Conservation (phyloP, 1,140 invertebrate genomes). For the Bombyx mori region DNA sequence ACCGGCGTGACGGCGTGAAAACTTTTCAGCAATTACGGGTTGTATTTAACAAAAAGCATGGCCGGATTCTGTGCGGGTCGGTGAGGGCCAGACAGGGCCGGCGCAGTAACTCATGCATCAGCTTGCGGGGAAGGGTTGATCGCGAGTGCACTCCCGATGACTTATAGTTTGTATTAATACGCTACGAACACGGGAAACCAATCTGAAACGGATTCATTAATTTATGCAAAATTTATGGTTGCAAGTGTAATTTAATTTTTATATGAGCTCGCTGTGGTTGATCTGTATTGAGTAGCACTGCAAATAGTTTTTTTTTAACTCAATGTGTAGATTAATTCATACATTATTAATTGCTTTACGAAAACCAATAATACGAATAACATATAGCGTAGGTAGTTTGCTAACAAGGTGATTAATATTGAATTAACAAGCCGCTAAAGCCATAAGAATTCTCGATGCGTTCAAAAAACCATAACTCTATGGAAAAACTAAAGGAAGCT, state of each 20-base stretch:
- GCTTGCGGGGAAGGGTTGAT: slow-evolving; percentile 65
- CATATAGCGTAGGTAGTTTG: too few species aligned
- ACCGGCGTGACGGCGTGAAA: slow-evolving; percentile 63
- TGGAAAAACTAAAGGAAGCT: slow-evolving; percentile 19
- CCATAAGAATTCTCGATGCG: not conserved
- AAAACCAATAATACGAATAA: too few species aligned
- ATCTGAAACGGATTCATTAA: slow-evolving; percentile 48
- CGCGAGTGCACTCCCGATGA: slow-evolving; percentile 56
- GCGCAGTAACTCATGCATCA: slow-evolving; percentile 65
- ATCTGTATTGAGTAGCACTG: too few species aligned
- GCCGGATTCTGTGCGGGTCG: slow-evolving; percentile 51
- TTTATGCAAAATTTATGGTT: slow-evolving; percentile 24
- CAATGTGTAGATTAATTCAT: too few species aligned
- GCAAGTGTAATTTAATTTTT: too few species aligned
- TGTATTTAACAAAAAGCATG: slow-evolving; percentile 66
- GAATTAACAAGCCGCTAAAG: not conserved
- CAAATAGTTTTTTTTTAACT: too few species aligned
- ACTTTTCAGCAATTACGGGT: slow-evolving; percentile 70
- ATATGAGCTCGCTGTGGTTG: too few species aligned
- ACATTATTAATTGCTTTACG: too few species aligned
- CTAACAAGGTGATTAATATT: not conserved
- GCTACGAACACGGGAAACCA: slow-evolving; percentile 44
- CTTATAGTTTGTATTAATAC: slow-evolving; percentile 65
- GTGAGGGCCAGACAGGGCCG: slow-evolving; percentile 24
- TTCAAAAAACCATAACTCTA: not conserved